These are phyloP conservation scores for Myiagra hebetior DNA, from an alignment of 2,113 vertebrate genomes.

Conservation along the genomic window DNA sequence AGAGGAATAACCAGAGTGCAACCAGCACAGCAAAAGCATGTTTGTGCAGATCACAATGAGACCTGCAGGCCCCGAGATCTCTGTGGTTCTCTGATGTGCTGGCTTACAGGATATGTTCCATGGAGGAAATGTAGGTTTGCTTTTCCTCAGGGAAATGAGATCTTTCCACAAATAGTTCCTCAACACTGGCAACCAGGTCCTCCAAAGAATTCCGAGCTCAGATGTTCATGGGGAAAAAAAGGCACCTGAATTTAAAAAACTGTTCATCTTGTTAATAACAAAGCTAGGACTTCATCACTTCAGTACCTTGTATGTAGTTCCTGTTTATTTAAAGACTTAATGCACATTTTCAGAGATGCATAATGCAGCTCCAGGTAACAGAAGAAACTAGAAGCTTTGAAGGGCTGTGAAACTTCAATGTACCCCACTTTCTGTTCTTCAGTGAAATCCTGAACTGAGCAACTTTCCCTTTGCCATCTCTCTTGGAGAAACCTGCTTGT, in stretches of 20 bases:
- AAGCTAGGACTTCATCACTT: neutral
- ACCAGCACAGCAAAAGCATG: fast-evolving
- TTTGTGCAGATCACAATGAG: neutral
- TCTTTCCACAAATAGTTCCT: neutral
- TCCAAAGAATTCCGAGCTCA: neutral
- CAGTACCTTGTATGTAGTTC: neutral
- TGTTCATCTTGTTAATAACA: neutral
- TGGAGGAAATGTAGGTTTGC: neutral
- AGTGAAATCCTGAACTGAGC: neutral
- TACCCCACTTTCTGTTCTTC: neutral
- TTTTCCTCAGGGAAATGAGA: neutral
- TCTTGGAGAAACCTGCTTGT: neutral
- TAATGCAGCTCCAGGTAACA: neutral
- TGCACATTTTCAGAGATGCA: neutral
- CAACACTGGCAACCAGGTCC: neutral
- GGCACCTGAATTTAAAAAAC: neutral
- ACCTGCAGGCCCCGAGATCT: neutral
- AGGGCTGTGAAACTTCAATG: neutral
- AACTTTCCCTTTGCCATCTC: neutral
- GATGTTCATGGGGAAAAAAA: neutral
- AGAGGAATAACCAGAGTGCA: neutral
- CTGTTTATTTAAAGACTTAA: neutral
- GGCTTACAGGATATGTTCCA: neutral
- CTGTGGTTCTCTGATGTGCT: neutral
- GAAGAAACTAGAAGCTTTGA: neutral